These are phyloP conservation scores for Scolanthus callimorphus DNA, from an alignment of 92 coral and sea anemone species.

Conservation along the genomic window DNA sequence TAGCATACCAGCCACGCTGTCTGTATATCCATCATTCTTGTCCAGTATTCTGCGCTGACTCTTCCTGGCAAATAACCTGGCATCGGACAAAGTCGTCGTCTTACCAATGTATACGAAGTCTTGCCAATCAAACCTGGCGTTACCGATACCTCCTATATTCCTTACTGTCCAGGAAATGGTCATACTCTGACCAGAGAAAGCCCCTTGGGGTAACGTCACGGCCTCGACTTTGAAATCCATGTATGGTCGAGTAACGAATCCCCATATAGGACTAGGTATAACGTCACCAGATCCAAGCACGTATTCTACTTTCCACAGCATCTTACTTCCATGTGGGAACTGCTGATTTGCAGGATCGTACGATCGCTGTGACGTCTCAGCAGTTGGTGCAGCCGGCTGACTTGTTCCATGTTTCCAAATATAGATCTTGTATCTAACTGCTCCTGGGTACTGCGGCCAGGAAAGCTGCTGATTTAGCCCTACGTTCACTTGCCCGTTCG, in stretches of 20 bases:
- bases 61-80: conserved; percentile 27
- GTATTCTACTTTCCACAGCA: conserved; percentile 73
- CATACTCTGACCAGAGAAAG: conserved; percentile 66
- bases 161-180: conserved; percentile 80
- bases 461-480: conserved; percentile 47
- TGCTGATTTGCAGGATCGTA: conserved; percentile 2
- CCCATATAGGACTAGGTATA: conserved; percentile 81
- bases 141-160: conserved; percentile 60
- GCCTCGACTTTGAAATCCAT: conserved; percentile 57
- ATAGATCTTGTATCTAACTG: conserved; percentile 48
- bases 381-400: conserved; percentile 50
- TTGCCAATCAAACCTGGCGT: conserved; percentile 35
- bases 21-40: conserved; percentile 59
- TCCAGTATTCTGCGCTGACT: conserved; percentile 47
- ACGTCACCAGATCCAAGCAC: conserved; percentile 39
- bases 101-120: conserved; percentile 58
- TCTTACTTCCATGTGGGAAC: conserved; percentile 51
- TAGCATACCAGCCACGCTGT: conserved; percentile 36
- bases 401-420: conserved; percentile 45
- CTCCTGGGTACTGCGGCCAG: conserved; percentile 86
- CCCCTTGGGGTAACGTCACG: conserved; percentile 51
- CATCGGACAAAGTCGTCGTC: conserved; percentile 27
- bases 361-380: conserved; percentile 13
- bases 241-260: conserved; percentile 61
- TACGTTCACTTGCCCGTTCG: conserved; percentile 62